Conservation (phyloP, 2,888 invertebrate genomes). For the Ochropleura plecta region DNA sequence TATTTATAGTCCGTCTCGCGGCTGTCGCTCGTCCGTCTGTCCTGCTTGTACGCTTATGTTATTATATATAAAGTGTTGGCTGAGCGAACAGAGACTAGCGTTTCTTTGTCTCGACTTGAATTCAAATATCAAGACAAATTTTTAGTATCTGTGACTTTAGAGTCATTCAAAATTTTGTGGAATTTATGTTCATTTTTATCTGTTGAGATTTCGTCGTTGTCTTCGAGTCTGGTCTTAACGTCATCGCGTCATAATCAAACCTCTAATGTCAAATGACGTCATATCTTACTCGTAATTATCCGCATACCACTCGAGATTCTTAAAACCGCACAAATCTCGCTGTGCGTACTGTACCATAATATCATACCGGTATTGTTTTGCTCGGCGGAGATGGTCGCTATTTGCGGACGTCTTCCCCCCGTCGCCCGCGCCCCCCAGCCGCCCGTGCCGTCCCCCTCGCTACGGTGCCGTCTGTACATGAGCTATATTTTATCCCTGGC, state of each 20-base stretch:
- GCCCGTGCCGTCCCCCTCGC: slow-evolving; percentile 70
- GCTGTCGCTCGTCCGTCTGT: slow-evolving; percentile 90
- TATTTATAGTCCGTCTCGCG: slow-evolving; percentile 90
- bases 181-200: neutral
- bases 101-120: slow-evolving; percentile 61
- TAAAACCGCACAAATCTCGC: slow-evolving; percentile 72
- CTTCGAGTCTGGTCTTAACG: neutral
- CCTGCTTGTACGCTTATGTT: slow-evolving; percentile 78
- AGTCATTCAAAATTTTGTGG: neutral
- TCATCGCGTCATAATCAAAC: slow-evolving; percentile 1
- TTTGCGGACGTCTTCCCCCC: slow-evolving; percentile 85
- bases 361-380: slow-evolving; percentile 90
- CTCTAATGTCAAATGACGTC: slow-evolving; percentile 53
- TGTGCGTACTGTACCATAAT: slow-evolving; percentile 82
- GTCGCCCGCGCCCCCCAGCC: slow-evolving; percentile 61
- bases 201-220: neutral
- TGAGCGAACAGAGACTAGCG: slow-evolving; percentile 63
- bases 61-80: slow-evolving; percentile 78
- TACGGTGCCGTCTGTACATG: slow-evolving; percentile 87
- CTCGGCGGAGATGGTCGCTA: slow-evolving; percentile 87
- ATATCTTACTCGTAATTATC: slow-evolving; percentile 55
- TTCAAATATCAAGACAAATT: slow-evolving; percentile 19
- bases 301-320: slow-evolving; percentile 64
- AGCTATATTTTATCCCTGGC: slow-evolving; percentile 89
- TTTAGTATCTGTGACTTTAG: slow-evolving; percentile 5